Evolutionary conservation across 2,797 vertebrate species (phyloP).

Genomic region (Knipowitschia caucasica): DNA sequence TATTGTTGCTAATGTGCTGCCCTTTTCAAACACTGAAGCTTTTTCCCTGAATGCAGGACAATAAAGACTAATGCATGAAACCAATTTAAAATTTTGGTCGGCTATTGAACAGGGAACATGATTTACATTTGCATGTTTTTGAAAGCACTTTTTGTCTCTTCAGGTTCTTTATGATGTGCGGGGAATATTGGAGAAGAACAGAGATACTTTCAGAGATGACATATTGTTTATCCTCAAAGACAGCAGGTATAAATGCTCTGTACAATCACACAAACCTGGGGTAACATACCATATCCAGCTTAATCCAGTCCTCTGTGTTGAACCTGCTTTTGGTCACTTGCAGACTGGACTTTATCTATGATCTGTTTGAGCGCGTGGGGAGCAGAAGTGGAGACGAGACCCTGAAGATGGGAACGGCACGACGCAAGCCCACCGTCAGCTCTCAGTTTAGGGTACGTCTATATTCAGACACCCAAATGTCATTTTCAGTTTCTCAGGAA

Average conservation of each 20-base stretch:
- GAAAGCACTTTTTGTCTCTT: conserved; percentile 1
- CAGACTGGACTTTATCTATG: conserved; percentile 92
- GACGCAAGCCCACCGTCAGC: conserved; percentile 90
- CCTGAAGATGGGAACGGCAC: conserved; percentile 88
- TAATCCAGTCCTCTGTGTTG: background rate
- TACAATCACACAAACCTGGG: background rate
- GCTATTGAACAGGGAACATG: too few relatives aligned
- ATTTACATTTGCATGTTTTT: background rate
- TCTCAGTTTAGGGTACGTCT: conserved; percentile 79
- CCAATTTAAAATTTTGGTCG: too few relatives aligned
- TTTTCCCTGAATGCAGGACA: too few relatives aligned
- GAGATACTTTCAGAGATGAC: conserved; percentile 92
- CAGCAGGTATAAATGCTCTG: conserved; percentile 78
- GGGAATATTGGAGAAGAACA: conserved; percentile 91
- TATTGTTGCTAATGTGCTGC: too few relatives aligned
- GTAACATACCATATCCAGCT: background rate
- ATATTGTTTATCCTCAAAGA: conserved; percentile 89
- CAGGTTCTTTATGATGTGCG: conserved; percentile 87
- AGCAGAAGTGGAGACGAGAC: conserved; percentile 86
- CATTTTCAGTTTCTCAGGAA: conserved; percentile 16
- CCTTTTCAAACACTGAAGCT: too few relatives aligned
- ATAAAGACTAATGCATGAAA: too few relatives aligned
- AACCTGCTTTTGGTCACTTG: background rate
- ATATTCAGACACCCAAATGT: background rate
- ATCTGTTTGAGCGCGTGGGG: conserved; percentile 89